phyloP scores from a whole-genome alignment of 2,113 vertebrate species.

The Eurypyga helias region DNA sequence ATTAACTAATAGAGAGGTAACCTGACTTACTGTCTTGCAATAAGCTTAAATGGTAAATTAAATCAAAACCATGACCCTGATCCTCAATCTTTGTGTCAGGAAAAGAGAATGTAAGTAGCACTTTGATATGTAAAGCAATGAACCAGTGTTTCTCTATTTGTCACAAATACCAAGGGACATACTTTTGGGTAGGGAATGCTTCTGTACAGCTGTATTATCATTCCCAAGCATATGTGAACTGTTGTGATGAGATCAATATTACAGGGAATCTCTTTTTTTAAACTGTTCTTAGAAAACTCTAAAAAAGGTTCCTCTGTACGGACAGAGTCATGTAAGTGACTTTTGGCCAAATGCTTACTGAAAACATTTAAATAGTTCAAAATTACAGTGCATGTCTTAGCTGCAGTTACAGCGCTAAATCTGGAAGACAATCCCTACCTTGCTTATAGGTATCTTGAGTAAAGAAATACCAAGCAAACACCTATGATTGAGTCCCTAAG shows the following conservation, averaged over 20 bases:
- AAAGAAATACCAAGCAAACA: not conserved
- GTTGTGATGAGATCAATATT: not conserved
- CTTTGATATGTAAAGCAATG: not conserved
- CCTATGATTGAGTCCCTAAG: not conserved
- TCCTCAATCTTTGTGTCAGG: not conserved
- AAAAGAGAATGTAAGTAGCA: not conserved
- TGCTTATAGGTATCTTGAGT: not conserved
- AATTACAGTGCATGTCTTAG: not conserved
- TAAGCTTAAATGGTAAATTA: not conserved
- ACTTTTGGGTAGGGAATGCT: not conserved
- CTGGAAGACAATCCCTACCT: not conserved
- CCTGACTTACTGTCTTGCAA: not conserved
- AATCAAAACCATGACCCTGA: not conserved
- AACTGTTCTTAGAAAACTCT: not conserved
- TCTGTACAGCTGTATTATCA: fast-evolving
- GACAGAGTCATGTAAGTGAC: not conserved
- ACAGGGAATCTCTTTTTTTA: not conserved
- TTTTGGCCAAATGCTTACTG: not conserved
- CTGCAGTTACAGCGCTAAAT: not conserved
- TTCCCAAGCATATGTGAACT: not conserved
- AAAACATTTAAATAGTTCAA: not conserved
- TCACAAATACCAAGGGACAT: not conserved
- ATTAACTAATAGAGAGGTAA: not conserved
- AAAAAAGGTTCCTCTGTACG: not conserved
- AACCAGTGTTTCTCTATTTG: not conserved